Conservation (phyloP, 2,797 vertebrate genomes). For the Atherinosoma microstoma region DNA sequence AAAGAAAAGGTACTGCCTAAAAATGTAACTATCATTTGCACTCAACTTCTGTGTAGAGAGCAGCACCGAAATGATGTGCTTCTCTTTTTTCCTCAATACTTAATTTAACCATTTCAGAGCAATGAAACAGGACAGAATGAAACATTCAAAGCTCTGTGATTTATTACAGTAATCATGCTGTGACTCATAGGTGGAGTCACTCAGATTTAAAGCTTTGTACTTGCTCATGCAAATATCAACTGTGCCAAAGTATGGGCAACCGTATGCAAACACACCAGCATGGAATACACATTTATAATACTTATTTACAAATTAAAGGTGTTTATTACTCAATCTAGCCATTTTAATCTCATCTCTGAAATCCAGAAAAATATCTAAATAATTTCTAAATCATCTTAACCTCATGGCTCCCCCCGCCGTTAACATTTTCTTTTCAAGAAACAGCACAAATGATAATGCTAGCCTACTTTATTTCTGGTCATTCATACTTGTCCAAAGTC, state of each 20-base stretch:
- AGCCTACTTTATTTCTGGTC: slow-evolving; percentile 24
- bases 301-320: slow-evolving; percentile 23
- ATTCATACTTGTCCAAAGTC: slow-evolving; percentile 1
- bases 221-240: slow-evolving; percentile 3
- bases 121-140: slow-evolving; percentile 15
- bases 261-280: slow-evolving; percentile 1
- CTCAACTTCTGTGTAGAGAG: slow-evolving; percentile 26
- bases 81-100: slow-evolving; percentile 6
- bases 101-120: slow-evolving; percentile 44
- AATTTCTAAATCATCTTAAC: slow-evolving; percentile 14
- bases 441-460: neutral
- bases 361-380: slow-evolving; percentile 7
- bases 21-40: slow-evolving; percentile 71
- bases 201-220: slow-evolving; percentile 22
- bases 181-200: slow-evolving; percentile 26
- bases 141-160: slow-evolving; percentile 17
- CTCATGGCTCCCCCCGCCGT: slow-evolving; percentile 4
- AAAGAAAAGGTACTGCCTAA: slow-evolving; percentile 76
- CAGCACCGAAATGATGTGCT: slow-evolving; percentile 4
- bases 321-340: slow-evolving; percentile 15
- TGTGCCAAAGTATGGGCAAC: neutral
- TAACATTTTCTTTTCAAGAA: slow-evolving; percentile 4
- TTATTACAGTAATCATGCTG: slow-evolving; percentile 23
- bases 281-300: slow-evolving; percentile 3
- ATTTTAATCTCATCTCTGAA: slow-evolving; percentile 13